Evolutionary conservation across 30 jellyfish, hydroid and myxozoan genomes (phyloP), one percentile per base, ranked within the genome.

Genomic region (Hydractinia symbiolongicarpus): DNA sequence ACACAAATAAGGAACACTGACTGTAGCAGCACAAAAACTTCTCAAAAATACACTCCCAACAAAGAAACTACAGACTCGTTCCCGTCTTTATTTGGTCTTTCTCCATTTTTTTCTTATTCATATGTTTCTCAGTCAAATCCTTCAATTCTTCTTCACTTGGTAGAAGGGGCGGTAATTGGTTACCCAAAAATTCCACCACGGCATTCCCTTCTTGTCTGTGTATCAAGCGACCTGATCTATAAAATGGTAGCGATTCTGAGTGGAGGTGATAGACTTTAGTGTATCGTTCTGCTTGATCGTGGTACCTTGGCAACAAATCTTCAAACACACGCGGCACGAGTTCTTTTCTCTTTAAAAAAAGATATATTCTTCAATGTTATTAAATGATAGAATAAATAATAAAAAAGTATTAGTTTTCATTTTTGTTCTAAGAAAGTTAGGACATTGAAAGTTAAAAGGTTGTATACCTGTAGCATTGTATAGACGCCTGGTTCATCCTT

Each of bases 311-410:
- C 9, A 77, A 83, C 51, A 90, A 81, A 17, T 76, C 91, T 15
- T 90, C 86, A 60, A 90, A 90, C 6, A 90, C 97, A 67, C 82
- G 82, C 6, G 97, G 97, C 10, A 90, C 90, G 78, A 90, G 80
- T 72, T 91, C 79, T 72, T 90, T 90, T 14, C 81, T 68, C 97
- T 90, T 75, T n/a, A 58, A 58, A 58, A 58, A 13, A 58, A 58
- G 19, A 13, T 13, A 58, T 0, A 58, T 11, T 58, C 69, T 11
- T 16, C 15, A 58, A 58, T 3, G 69, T 58, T 1, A 58, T 58
- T 16, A 58, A 58, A 11, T 13, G 2, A 58, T 11, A 58, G 3
- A 58, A 58, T 30, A 30, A 30, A 30, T 30, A 30, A 30, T 0
- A 6, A 17, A 6, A 17, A 13, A 8, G 2, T 60, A 60, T 14